phyloP scores from a whole-genome alignment of 2,113 vertebrate genomes.

The Colius striatus region DNA sequence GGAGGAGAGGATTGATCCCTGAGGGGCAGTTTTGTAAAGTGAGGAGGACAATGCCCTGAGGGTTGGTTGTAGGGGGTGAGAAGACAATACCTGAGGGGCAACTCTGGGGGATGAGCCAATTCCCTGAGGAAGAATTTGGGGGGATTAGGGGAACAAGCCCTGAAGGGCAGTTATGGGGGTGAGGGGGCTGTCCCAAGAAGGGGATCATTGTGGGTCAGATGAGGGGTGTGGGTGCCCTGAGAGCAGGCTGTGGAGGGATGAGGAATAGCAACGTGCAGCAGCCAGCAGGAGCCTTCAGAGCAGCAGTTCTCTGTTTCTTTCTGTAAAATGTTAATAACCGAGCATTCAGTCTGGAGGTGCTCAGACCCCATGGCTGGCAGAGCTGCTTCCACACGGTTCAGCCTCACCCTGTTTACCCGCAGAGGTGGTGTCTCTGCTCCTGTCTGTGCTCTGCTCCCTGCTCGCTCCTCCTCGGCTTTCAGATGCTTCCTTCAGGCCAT shows the following conservation, averaged over 20 bases:
- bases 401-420: rapidly evolving
- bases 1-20: background rate
- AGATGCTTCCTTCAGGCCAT: background rate
- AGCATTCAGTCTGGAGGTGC: background rate
- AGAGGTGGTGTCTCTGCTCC: rapidly evolving
- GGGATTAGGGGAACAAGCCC: background rate
- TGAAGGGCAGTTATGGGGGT: background rate
- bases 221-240: too few species aligned
- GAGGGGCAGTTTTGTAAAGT: background rate
- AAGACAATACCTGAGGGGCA: background rate
- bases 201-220: background rate
- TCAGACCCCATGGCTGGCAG: background rate
- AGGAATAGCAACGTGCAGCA: background rate
- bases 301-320: background rate
- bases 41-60: background rate
- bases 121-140: background rate
- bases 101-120: too few species aligned
- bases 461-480: background rate
- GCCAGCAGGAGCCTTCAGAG: background rate
- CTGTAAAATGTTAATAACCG: background rate
- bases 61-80: background rate
- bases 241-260: background rate
- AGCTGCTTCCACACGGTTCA: background rate
- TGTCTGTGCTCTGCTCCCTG: background rate
- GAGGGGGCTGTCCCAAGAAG: background rate